Evolutionary conservation across 2,888 invertebrate species (phyloP).

Genomic region (Meliscaeva auricollis): DNA sequence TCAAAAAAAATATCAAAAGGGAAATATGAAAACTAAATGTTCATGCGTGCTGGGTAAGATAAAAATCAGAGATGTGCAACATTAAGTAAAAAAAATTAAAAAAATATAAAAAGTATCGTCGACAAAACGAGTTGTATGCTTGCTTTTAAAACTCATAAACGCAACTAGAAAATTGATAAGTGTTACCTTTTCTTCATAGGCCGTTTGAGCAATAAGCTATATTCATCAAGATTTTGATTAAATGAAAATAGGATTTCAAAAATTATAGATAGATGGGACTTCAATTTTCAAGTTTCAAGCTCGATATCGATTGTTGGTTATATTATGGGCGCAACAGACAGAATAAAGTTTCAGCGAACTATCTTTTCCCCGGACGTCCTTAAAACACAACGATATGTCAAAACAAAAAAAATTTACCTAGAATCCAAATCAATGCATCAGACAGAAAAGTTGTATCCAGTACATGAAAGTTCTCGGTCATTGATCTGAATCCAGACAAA

Average conservation of each 20-base stretch:
- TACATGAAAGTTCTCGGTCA: neutral
- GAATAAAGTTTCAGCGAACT: neutral
- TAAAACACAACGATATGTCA: neutral
- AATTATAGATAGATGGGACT: neutral
- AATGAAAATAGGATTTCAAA: neutral
- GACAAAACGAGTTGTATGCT: neutral
- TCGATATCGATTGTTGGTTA: neutral
- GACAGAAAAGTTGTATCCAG: neutral
- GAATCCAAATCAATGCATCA: neutral
- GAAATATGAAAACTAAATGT: neutral
- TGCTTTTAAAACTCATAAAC: neutral
- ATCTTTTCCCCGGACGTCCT: neutral
- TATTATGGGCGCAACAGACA: neutral
- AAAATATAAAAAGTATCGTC: neutral
- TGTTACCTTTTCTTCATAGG: neutral
- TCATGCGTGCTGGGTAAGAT: neutral
- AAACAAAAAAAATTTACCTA: neutral
- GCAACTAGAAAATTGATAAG: neutral
- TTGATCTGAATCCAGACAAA: neutral
- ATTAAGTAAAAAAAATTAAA: neutral
- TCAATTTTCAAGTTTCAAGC: neutral
- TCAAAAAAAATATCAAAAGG: neutral
- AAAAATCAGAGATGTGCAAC: neutral
- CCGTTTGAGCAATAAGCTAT: neutral
- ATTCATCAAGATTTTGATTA: neutral